Percentiles rank a stretch among this genome's conserved stretches.
phyloP scores from a whole-genome alignment of 2,888 invertebrate species.

The Apodemia hepburni region DNA sequence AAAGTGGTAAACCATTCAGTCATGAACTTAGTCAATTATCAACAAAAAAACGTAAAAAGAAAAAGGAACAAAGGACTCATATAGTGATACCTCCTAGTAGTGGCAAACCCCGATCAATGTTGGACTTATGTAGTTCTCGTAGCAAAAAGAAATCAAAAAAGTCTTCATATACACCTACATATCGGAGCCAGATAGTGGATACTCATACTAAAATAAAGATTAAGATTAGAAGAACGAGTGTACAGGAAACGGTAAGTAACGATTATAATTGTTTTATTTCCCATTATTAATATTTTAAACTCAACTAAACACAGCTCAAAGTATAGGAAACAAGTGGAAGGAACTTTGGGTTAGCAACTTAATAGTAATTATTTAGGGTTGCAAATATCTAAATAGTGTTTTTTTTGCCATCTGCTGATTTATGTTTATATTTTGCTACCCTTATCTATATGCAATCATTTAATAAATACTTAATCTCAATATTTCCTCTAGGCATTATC shows the following conservation, averaged over 20 bases:
- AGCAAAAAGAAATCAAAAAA: conserved; percentile 75
- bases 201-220: conserved; percentile 84
- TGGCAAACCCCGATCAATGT: conserved; percentile 75
- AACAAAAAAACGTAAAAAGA: conserved; percentile 68
- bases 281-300: not conserved
- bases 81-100: conserved; percentile 60
- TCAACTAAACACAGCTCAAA: not conserved
- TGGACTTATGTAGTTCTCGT: conserved; percentile 69
- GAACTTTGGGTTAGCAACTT: not conserved
- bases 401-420: not conserved
- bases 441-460: too few relatives aligned
- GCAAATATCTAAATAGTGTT: not conserved
- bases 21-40: conserved; percentile 80
- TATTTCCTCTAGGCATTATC: too few relatives aligned
- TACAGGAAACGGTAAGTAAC: conserved; percentile 61
- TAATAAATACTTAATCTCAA: too few relatives aligned
- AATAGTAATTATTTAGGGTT: not conserved
- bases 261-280: not conserved
- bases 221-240: conserved; percentile 83
- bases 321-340: not conserved
- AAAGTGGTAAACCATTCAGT: conserved; percentile 77
- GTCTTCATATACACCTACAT: conserved; percentile 65
- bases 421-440: too few relatives aligned
- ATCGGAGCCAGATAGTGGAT: conserved; percentile 83
- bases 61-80: conserved; percentile 62